Evolutionary conservation across 2,113 vertebrate genomes (phyloP), one percentile per base, ranked within the genome.

Genomic region (Hemichromis elongatus): DNA sequence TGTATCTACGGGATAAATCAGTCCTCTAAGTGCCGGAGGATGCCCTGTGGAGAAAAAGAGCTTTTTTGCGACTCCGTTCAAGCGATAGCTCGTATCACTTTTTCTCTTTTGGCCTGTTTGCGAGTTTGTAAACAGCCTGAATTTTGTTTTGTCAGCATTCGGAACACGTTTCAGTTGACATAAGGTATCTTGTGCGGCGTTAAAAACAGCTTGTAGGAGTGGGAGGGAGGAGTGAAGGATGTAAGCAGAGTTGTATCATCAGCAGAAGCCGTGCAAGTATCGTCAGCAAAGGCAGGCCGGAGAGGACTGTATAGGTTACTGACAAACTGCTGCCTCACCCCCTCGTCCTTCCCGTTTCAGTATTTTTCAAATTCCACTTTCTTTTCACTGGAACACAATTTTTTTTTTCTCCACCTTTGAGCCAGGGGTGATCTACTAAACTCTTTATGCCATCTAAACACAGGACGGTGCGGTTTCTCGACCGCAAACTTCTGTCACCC

Each of bases 151-250:
- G 86, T 94, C 90, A 92, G 93, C 93, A 92, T 88, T 87, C 77
- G 5, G 85, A 8, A 85, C 82, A 82, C 79, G 59, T 89, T 88
- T 84, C 24, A 18, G 84, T 93, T 87, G 88, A 94, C 93, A 94
- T 94, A 94, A 91, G 93, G 92, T 94, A 92, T 91, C 87, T 80
- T 78, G 83, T 30, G 90, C 79, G 2, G 92, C 89, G 92, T 92
- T 92, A 90, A 90, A 92, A 94, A 92, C 93, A 94, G 93, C 92
- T 93, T 92, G 90, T 87, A 79, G 84, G 90, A 93, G 92, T 91
- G 94, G 91, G 92, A 92, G 90, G 87, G 90, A 90, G 92, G 86
- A 89, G 88, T 91, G 92, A 92, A 86, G 86, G 91, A 93, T 94
- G 93, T 89, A 83, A 92, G 92, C 84, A 80, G 89, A 94, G 93